A percentile compares a stretch with the other conserved stretches of the same genome.
These are phyloP conservation scores for Ectemnius continuus DNA, from an alignment of 2,888 invertebrate genomes.

Conservation along the genomic window DNA sequence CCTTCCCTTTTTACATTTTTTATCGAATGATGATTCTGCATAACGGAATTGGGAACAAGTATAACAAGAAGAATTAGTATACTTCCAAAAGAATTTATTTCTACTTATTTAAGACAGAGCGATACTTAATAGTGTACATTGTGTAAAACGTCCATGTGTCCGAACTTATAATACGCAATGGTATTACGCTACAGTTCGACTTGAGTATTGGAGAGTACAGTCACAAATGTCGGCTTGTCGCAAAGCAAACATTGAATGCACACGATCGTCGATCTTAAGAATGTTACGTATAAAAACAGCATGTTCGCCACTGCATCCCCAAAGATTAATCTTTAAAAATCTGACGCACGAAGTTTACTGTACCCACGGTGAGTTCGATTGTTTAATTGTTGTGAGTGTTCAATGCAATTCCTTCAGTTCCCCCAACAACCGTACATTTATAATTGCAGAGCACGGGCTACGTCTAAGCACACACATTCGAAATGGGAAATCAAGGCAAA, in stretches of 20 bases:
- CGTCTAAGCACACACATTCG: constrained; percentile 22
- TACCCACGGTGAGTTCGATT: constrained; percentile 6
- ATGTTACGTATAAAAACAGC: constrained; percentile 47
- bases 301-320: constrained; percentile 33
- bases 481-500: constrained; percentile 17
- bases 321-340: constrained; percentile 34
- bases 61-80: neutral
- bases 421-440: constrained; percentile 18
- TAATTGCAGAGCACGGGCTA: constrained; percentile 12
- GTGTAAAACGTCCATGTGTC: constrained; percentile 50
- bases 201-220: constrained; percentile 45
- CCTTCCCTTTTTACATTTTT: constrained; percentile 17
- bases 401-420: constrained; percentile 44
- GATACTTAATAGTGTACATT: constrained; percentile 47
- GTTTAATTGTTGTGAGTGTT: constrained; percentile 27
- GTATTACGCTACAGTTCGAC: constrained; percentile 34
- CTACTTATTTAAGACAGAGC: constrained; percentile 40
- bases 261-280: constrained; percentile 26
- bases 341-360: constrained; percentile 28
- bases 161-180: constrained; percentile 30
- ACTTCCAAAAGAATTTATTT: constrained; percentile 48
- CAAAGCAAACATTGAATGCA: constrained; percentile 26
- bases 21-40: neutral
- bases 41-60: no score
- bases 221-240: constrained; percentile 24